Conservation (phyloP, 2,888 invertebrate species). For the Branchinecta sandiegonensis region DNA sequence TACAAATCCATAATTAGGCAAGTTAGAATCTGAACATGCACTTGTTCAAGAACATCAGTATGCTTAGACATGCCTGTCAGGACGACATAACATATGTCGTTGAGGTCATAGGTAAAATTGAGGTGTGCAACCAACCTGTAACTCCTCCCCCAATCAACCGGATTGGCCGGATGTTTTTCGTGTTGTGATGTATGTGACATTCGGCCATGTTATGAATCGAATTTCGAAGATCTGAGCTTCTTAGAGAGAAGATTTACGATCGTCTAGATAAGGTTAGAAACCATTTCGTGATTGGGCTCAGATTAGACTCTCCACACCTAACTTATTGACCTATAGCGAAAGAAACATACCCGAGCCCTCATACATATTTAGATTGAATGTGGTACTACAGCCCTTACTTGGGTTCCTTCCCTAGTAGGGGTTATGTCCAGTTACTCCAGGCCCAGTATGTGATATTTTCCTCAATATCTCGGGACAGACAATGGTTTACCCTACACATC, state of each 20-base stretch:
- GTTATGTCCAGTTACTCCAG: too few relatives aligned
- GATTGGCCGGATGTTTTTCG: constrained; percentile 1
- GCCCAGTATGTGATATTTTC: too few relatives aligned
- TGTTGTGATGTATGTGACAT: constrained; percentile 10
- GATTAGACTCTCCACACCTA: neutral
- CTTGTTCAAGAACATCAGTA: neutral
- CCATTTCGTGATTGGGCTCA: constrained; percentile 5
- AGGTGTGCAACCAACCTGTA: neutral
- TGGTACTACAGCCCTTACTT: too few relatives aligned
- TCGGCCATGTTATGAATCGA: neutral
- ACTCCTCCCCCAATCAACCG: neutral
- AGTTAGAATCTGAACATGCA: constrained; percentile 14
- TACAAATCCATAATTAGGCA: constrained; percentile 14
- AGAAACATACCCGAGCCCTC: too few relatives aligned
- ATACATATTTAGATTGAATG: too few relatives aligned
- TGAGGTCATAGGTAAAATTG: constrained; percentile 16
- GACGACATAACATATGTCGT: constrained; percentile 14
- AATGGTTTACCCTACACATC: too few relatives aligned
- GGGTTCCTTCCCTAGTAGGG: too few relatives aligned
- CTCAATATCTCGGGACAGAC: too few relatives aligned
- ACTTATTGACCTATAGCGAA: too few relatives aligned
- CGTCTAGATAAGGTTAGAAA: constrained; percentile 2
- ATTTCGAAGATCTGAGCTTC: neutral
- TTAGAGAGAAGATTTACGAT: constrained; percentile 10
- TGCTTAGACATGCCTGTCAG: constrained; percentile 12